Evolutionary conservation across 64 coral and sea anemone species (phyloP), one percentile per base, ranked within the genome.

Genomic region (Dendronephthya gigantea): DNA sequence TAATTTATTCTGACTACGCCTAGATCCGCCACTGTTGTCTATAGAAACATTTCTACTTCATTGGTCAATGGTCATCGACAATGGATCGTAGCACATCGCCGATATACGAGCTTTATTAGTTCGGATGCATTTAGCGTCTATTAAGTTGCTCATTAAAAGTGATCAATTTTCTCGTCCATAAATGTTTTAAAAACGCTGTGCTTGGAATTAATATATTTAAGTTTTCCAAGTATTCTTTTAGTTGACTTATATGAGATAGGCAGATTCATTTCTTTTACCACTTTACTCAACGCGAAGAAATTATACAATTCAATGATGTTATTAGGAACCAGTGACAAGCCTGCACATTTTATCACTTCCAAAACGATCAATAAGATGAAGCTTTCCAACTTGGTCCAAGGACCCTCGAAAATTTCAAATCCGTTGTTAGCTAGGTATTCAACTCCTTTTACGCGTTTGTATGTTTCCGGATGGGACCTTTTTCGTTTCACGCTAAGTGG

Each of bases 381-480:
- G 38, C 23, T 86, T 34, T 86, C 85, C 2, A 86, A 16, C 9
- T 86, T 43, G 17, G 85, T 86, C 55, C 85, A 86, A 35, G 85
- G 85, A n/a, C 85, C 85, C 32, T 1, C 14, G 1, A 56, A 86
- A 23, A 86, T 38, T 38, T 38, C 23, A 35, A 86, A 86, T 38
- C 85, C 85, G 1, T 86, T 4, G 14, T 66, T 36, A 36, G 84
- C 84, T 43, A 86, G 68, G 38, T 86, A 86, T 55, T 86, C 85
- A 39, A 52, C 85, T 14, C 85, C 56, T 69, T 52, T 86, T 27
- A 0, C 19, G 8, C 85, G 85, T 69, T 86, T 86, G 38, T 86
- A 86, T 39, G 52, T 62, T 86, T 86, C 49, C 39, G 50, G 50
- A 28, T 86, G 48, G 7, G 51, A 8, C 38, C 85, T 86, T 69